Evolutionary conservation across 92 coral and sea anemone species (phyloP).

Genomic region (Chrysogorgia sp.): DNA sequence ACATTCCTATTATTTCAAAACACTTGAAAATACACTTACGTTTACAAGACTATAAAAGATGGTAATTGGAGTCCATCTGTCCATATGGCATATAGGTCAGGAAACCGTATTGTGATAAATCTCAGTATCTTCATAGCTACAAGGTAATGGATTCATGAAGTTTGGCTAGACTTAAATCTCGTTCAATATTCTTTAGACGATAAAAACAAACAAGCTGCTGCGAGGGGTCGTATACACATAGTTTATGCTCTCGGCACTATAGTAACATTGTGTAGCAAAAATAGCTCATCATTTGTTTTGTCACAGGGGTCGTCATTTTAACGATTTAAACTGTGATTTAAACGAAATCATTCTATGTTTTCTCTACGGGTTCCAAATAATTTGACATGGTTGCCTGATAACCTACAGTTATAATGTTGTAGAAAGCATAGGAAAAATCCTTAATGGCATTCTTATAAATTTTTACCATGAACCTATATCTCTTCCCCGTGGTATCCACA

Average conservation of each 20-base stretch:
- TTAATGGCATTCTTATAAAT: constrained; percentile 7
- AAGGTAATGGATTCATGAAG: no score
- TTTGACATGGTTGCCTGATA: constrained; percentile 1
- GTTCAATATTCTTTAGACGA: not conserved
- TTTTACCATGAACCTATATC: not conserved
- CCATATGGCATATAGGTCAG: no score
- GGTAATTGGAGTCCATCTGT: no score
- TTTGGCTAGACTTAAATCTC: no score
- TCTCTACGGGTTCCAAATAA: constrained; percentile 8
- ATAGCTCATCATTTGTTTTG: not conserved
- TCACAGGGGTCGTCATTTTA: not conserved
- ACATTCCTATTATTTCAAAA: no score
- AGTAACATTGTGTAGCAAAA: not conserved
- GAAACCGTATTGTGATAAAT: no score
- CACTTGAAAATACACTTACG: not conserved
- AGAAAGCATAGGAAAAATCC: not conserved
- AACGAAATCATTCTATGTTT: not conserved
- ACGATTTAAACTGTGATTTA: not conserved
- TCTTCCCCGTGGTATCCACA: constrained; percentile 14
- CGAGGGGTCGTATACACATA: constrained; percentile 26
- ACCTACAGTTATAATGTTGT: not conserved
- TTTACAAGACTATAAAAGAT: not conserved
- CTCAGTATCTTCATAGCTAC: no score
- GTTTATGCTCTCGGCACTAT: not conserved
- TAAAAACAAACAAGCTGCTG: constrained; percentile 12